Base-by-base conservation (phyloP, 2,797 vertebrate species). In the Sebastes trivittatus region DNA sequence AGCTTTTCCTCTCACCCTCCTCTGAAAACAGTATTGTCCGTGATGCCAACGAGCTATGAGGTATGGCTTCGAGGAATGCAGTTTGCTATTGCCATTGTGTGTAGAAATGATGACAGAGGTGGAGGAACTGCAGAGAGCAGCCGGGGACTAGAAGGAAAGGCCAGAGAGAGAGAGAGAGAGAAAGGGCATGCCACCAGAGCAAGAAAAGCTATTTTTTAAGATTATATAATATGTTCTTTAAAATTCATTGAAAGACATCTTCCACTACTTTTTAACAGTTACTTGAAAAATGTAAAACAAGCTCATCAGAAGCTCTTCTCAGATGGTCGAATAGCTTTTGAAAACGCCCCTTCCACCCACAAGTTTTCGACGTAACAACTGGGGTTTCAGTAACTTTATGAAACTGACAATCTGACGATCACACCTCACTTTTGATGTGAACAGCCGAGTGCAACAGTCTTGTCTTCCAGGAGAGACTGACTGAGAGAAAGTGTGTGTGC, bases 21-120 rank as follows among this genome's bases (percentile, higher is more conserved):
- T 68, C 75, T 87, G 49, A 86, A 86, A 86, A 76, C 79, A 86
- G 72, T 68, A 82, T 86, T 78, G 84, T 87, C 73, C 61, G 63
- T 74, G 78, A 81, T 81, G 86, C 82, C 88, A 85, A 67, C 63
- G 2, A 66, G 73, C 75, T 20, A 70, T 90, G 81, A 90, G 81
- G 55, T 81, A 81, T 80, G 69, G 78, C 75, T 67, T 56, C 2
- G 58, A 77, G 84, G 84, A 88, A 88, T 88, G 88, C 65, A 27
- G 65, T 32, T 73, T 59, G 71, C 80, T 64, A 27, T 64, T 66
- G 75, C 65, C 59, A 73, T 85, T 88, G 84, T 90, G 84, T 77
- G 42, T 42, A 52, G 59, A 36, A 68, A 78, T 61, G 64, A 81
- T 77, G 72, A 83, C 78, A 59, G 81, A 82, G 74, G 46, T 66